Evolutionary conservation across 2,113 vertebrate genomes (phyloP).

Genomic region (Catharus minimus): DNA sequence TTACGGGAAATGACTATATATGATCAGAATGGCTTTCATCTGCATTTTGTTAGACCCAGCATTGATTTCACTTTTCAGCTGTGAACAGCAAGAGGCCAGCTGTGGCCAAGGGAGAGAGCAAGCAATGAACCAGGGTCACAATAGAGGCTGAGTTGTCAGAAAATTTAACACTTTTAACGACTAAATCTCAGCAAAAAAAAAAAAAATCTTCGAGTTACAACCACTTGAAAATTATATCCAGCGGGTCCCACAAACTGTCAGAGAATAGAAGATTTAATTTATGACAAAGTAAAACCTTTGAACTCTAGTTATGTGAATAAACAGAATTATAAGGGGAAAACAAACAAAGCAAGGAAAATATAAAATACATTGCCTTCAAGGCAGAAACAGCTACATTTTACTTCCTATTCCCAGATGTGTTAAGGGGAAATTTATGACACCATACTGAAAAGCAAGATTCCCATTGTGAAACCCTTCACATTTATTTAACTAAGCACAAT

Average conservation of each 20-base stretch:
- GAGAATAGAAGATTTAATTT: conserved; percentile 65
- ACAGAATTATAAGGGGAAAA: conserved; percentile 74
- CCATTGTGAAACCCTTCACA: conserved; percentile 74
- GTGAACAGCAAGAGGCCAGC: conserved; percentile 81
- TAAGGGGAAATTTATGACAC: conserved; percentile 75
- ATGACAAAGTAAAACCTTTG: conserved; percentile 71
- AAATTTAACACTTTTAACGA: conserved; percentile 68
- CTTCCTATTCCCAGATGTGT: conserved; percentile 73
- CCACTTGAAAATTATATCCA: conserved; percentile 66
- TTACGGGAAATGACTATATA: conserved; percentile 82
- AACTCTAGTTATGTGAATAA: conserved; percentile 70
- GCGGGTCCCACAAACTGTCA: conserved; percentile 62
- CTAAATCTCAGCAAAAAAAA: conserved; percentile 54
- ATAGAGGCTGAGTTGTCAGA: conserved; percentile 58
- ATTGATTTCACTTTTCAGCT: conserved; percentile 81
- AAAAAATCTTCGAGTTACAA: conserved; percentile 47
- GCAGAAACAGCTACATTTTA: conserved; percentile 75
- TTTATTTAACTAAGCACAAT: conserved; percentile 78
- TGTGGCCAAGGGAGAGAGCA: conserved; percentile 72
- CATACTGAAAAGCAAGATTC: conserved; percentile 73
- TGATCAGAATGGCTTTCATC: conserved; percentile 82
- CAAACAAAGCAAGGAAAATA: conserved; percentile 75
- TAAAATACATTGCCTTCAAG: conserved; percentile 75
- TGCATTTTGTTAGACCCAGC: conserved; percentile 76
- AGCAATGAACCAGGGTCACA: conserved; percentile 68